These are phyloP conservation scores for Astreopora myriophthalma DNA, from an alignment of 64 coral and sea anemone genomes.

Conservation along the genomic window DNA sequence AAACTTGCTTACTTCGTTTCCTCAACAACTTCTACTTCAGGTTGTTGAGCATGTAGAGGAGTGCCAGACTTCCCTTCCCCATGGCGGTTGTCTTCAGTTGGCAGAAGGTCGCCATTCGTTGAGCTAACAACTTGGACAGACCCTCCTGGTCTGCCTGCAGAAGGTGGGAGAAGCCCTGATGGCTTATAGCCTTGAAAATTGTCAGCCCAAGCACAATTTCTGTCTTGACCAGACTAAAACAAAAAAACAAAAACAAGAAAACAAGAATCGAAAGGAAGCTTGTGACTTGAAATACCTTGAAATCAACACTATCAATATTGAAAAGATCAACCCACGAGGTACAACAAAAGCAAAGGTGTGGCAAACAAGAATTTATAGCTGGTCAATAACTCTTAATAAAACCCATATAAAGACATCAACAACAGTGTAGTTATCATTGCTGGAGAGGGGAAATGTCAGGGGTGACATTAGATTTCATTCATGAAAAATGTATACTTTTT, in stretches of 20 bases:
- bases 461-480: too few relatives aligned
- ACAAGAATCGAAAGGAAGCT: background rate
- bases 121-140: conserved; percentile 85
- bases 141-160: conserved; percentile 72
- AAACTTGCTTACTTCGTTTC: conserved; percentile 84
- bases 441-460: too few relatives aligned
- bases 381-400: too few relatives aligned
- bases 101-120: conserved; percentile 76
- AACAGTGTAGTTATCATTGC: too few relatives aligned
- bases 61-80: conserved; percentile 40
- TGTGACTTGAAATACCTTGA: background rate
- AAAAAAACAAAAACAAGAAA: too few relatives aligned
- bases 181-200: conserved; percentile 33
- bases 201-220: conserved; percentile 73
- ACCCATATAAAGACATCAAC: too few relatives aligned
- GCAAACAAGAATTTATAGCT: too few relatives aligned
- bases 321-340: too few relatives aligned
- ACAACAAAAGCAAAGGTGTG: too few relatives aligned
- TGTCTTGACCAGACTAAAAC: conserved; percentile 75
- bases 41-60: conserved; percentile 67
- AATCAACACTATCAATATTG: too few relatives aligned
- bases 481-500: too few relatives aligned
- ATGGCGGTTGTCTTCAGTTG: conserved; percentile 31
- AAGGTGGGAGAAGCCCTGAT: conserved; percentile 36
- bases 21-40: conserved; percentile 85